Conservation (phyloP, 2,113 vertebrate genomes). For the Gymnorhina tibicen region DNA sequence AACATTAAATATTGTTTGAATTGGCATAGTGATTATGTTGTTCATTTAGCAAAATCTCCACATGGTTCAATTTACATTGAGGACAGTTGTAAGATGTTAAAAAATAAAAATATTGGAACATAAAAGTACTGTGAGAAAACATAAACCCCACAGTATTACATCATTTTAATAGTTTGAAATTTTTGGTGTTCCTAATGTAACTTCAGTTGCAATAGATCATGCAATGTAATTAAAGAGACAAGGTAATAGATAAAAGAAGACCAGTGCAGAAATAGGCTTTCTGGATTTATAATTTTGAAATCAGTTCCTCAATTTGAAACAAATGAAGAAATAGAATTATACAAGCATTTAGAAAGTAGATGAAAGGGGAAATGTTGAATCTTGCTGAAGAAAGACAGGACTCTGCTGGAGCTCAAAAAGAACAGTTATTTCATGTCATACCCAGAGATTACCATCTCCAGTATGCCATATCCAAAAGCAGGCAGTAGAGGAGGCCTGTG, state of each 20-base stretch:
- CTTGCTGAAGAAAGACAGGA: neutral
- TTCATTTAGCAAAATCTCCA: neutral
- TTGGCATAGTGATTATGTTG: neutral
- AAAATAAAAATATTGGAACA: constrained; percentile 9
- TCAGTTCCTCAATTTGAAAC: neutral
- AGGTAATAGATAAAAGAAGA: constrained; percentile 14
- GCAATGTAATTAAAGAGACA: neutral
- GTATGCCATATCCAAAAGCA: neutral
- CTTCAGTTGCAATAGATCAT: neutral
- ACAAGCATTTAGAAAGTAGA: neutral
- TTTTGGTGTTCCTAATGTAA: neutral
- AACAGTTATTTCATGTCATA: neutral
- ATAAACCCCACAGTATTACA: neutral
- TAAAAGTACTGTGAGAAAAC: neutral
- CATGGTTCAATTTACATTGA: neutral
- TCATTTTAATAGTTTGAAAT: neutral
- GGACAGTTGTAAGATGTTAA: neutral
- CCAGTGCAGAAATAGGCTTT: neutral
- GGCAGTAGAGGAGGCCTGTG: neutral
- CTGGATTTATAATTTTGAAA: constrained; percentile 36
- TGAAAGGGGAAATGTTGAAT: neutral
- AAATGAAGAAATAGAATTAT: neutral
- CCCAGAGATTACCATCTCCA: neutral
- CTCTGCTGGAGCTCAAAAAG: neutral
- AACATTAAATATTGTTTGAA: neutral